These are phyloP conservation scores for Tenualosa thibaudeaui DNA, from an alignment of 2,797 vertebrate genomes.

Conservation along the genomic window DNA sequence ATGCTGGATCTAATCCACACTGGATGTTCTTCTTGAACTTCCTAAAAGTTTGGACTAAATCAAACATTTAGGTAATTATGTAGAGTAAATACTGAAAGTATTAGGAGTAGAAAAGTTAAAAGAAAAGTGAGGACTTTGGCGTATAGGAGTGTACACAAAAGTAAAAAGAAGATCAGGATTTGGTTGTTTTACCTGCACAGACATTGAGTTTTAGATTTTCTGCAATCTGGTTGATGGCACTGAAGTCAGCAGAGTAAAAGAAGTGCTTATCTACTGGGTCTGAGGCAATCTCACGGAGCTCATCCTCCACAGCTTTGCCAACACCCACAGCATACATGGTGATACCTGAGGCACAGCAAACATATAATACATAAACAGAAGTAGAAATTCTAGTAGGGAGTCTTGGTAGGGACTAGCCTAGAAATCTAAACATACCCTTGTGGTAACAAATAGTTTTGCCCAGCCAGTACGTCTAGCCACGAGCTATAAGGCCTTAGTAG, in stretches of 20 bases:
- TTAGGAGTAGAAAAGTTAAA: neutral
- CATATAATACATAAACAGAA: neutral
- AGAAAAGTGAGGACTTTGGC: neutral
- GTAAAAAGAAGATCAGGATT: neutral
- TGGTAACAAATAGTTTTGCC: too few species aligned
- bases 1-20: neutral
- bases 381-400: too few species aligned
- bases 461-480: too few species aligned
- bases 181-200: constrained; percentile 82
- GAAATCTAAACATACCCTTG: too few species aligned
- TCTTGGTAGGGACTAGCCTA: too few species aligned
- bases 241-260: constrained; percentile 90
- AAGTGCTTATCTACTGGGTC: constrained; percentile 91
- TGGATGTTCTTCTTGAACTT: neutral
- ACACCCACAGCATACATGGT: constrained; percentile 96
- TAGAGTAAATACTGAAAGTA: too few species aligned
- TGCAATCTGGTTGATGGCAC: constrained; percentile 87
- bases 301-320: constrained; percentile 93
- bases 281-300: constrained; percentile 89
- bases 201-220: constrained; percentile 93
- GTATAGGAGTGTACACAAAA: neutral
- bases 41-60: neutral
- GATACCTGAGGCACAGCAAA: constrained; percentile 75
- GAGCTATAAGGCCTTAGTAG: too few species aligned
- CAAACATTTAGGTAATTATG: neutral